Base-by-base conservation (phyloP, 2,797 vertebrate species). In the Anguilla pacifica region DNA sequence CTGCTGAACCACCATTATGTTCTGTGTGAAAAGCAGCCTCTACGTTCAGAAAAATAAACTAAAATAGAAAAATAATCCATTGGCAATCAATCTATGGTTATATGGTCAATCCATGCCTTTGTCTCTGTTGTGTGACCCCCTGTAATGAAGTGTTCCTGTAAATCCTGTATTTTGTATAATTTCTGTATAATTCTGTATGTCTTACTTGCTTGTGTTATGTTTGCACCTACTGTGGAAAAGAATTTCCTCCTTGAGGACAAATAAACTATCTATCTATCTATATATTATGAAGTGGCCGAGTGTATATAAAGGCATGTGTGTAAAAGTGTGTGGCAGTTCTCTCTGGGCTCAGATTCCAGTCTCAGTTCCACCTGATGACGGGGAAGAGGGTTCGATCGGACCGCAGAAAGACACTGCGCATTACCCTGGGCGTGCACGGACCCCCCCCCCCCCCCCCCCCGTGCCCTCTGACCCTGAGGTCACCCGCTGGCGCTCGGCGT, bases 391-490 rank as follows among this genome's bases (percentile, higher is more conserved):
- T 19, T 43, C 43, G 22, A 31, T 81, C 39, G 9, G 19, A 25
- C 70, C 35, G 25, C 83, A 84, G 39, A 55, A 7, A 87, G 86
- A 84, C 64, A 49, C 79, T 39, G 35, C 72, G 19, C 61, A 19
- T 77, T 49, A 64, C 61, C 51, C 59, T 6, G n/a, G 61, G 15
- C 81, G 13, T 28, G 82, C 28, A 72, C 55, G 31, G 81, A 6
- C 59, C 70, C 6, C 17, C n/a, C n/a, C n/a, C n/a, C n/a, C n/a
- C 35, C 35, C 35, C 35, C 1, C 6, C 22, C 81, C 4, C 15
- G n/a, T 57, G 83, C 11, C 51, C 83, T 84, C 17, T 85, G 87
- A 53, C 53, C 35, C 53, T 46, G 53, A 85, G 87, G 83, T 85
- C 87, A 77, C 28, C 82, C 6, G 59, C 87, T 83, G 72, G 72